A percentile compares a stretch with the other conserved stretches of the same genome.
These are phyloP conservation scores for Tyria jacobaeae DNA, from an alignment of 2,888 invertebrate genomes.

Conservation along the genomic window DNA sequence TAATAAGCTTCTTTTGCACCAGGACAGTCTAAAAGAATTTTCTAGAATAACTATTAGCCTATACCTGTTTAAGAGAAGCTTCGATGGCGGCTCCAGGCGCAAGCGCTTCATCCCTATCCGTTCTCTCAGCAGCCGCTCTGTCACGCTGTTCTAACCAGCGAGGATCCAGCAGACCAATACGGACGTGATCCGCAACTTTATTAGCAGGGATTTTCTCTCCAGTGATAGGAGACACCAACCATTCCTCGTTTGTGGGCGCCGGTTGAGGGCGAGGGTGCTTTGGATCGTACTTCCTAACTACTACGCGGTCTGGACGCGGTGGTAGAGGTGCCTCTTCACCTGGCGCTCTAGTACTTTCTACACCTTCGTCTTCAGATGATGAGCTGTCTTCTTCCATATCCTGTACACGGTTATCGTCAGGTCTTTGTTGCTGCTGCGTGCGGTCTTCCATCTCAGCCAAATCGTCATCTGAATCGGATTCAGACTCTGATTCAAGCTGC, in stretches of 20 bases:
- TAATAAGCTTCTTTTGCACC: neutral
- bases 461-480: slow-evolving; percentile 79
- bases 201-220: slow-evolving; percentile 99
- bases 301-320: slow-evolving; percentile 95
- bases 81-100: slow-evolving; percentile 95
- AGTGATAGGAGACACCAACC: slow-evolving; percentile 98
- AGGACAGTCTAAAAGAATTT: no score
- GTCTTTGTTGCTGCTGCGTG: slow-evolving; percentile 75
- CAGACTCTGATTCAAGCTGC: slow-evolving; percentile 95
- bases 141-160: slow-evolving; percentile 99
- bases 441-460: slow-evolving; percentile 90
- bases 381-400: slow-evolving; percentile 97
- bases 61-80: slow-evolving; percentile 94
- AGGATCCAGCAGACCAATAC: slow-evolving; percentile 98
- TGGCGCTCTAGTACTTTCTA: slow-evolving; percentile 56
- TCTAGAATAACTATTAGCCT: no score
- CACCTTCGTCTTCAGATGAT: slow-evolving; percentile 80
- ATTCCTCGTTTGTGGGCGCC: slow-evolving; percentile 90
- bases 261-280: slow-evolving; percentile 88
- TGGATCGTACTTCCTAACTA: slow-evolving; percentile 99
- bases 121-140: slow-evolving; percentile 96
- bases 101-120: slow-evolving; percentile 90
- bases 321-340: slow-evolving; percentile 90
- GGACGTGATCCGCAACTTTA: slow-evolving; percentile 98
- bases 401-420: slow-evolving; percentile 88